These are phyloP conservation scores for Coccyzus lansbergi DNA, from an alignment of 2,797 vertebrate genomes.

Conservation along the genomic window DNA sequence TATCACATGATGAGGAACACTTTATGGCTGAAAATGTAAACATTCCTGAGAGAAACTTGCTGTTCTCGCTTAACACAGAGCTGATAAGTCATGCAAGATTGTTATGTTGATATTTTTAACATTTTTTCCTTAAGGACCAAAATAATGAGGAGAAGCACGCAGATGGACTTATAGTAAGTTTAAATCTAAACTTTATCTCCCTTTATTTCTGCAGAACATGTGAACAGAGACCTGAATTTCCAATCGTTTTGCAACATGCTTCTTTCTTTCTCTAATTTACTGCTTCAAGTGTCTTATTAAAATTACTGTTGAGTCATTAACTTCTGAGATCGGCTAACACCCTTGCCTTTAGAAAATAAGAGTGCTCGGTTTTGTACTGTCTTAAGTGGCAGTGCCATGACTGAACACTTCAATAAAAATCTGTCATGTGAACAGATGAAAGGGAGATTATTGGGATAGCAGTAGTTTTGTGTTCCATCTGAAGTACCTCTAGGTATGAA, in stretches of 20 bases:
- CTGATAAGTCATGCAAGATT: constrained; percentile 62
- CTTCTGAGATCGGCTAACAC: constrained; percentile 66
- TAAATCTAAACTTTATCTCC: constrained; percentile 76
- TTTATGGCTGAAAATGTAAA: constrained; percentile 20
- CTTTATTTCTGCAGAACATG: constrained; percentile 80
- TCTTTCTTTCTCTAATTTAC: constrained; percentile 71
- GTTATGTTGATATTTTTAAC: constrained; percentile 83
- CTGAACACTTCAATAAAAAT: not conserved
- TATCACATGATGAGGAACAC: not conserved
- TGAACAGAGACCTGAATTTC: constrained; percentile 84
- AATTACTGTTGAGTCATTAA: constrained; percentile 55
- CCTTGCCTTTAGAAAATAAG: constrained; percentile 10
- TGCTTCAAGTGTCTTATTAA: constrained; percentile 66
- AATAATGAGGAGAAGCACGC: constrained; percentile 99
- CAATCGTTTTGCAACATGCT: constrained; percentile 76
- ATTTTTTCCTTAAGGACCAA: constrained; percentile 98
- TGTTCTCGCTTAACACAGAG: constrained; percentile 36
- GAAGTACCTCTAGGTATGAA: not conserved
- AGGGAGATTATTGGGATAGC: not conserved
- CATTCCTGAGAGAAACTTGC: constrained; percentile 13
- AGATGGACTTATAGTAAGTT: constrained; percentile 99
- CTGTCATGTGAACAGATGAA: constrained; percentile 17
- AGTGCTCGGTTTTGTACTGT: not conserved
- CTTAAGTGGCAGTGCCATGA: constrained; percentile 27
- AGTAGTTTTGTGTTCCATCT: constrained; percentile 13